phyloP scores from a whole-genome alignment of 2,797 vertebrate genomes.

The Clarias platycephalus region DNA sequence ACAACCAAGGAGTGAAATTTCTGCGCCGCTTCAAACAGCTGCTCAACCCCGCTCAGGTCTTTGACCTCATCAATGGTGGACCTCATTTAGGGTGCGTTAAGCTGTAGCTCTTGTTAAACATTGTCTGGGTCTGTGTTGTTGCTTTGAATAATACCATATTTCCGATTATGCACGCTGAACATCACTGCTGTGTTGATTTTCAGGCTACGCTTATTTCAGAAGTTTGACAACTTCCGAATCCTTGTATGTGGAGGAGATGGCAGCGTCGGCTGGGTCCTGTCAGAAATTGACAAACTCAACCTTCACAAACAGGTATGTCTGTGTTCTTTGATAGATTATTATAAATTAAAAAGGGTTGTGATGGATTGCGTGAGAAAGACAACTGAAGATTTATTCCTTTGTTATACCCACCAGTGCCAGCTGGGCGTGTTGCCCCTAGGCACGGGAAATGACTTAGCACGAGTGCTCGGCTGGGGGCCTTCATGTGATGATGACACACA shows the following conservation, averaged over 20 bases:
- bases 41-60: conserved; percentile 97
- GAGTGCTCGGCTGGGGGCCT: conserved; percentile 95
- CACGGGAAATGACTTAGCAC: conserved; percentile 94
- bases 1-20: conserved; percentile 99
- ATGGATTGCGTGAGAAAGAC: background rate
- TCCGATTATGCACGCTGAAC: background rate
- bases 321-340: background rate
- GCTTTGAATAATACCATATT: background rate
- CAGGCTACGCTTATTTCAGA: conserved; percentile 95
- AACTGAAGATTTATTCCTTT: conserved; percentile 42
- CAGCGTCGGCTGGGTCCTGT: conserved; percentile 97
- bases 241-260: conserved; percentile 97
- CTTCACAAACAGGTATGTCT: conserved; percentile 91
- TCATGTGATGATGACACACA: conserved; percentile 96
- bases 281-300: conserved; percentile 96
- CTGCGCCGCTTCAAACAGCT: conserved; percentile 97
- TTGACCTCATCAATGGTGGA: conserved; percentile 97
- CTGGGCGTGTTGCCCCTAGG: conserved; percentile 92
- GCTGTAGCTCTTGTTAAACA: background rate
- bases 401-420: conserved; percentile 83
- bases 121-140: background rate
- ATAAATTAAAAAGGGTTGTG: background rate
- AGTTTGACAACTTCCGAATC: conserved; percentile 98
- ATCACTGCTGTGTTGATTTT: background rate
- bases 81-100: conserved; percentile 91